A percentile compares a stretch with the other conserved stretches of the same genome.
These are phyloP conservation scores for Tursiops truncatus DNA, from an alignment of 2,113 vertebrate genomes.

Conservation along the genomic window DNA sequence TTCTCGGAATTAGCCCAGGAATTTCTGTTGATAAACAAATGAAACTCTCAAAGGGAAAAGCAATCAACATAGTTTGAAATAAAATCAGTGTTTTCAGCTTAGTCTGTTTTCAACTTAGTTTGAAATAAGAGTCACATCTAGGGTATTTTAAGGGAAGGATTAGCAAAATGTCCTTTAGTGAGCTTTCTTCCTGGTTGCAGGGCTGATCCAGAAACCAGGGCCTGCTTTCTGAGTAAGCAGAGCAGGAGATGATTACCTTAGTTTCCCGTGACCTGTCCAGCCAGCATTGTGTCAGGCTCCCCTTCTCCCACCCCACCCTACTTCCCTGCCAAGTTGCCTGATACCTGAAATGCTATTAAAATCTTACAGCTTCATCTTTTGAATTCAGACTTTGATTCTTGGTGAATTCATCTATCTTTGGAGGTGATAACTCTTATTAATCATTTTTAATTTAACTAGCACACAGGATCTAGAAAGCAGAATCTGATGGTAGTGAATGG, in stretches of 20 bases:
- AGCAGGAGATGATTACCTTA: not conserved
- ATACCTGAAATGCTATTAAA: not conserved
- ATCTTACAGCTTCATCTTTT: conserved; percentile 6
- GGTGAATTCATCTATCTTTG: not conserved
- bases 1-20: conserved; percentile 77
- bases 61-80: conserved; percentile 79
- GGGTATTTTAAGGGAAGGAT: conserved; percentile 61
- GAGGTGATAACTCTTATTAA: conserved; percentile 20
- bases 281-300: not conserved
- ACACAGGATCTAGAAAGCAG: not conserved
- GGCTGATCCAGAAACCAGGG: not conserved
- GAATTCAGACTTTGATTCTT: not conserved
- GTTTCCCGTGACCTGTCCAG: conserved; percentile 32
- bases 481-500: not conserved
- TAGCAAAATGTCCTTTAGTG: conserved; percentile 37
- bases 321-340: conserved; percentile 6
- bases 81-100: conserved; percentile 76
- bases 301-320: too few species aligned
- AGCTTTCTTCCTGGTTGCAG: conserved; percentile 29
- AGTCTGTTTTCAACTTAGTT: conserved; percentile 73
- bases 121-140: conserved; percentile 63
- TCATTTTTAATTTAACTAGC: conserved; percentile 2
- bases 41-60: conserved; percentile 78
- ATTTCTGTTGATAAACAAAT: conserved; percentile 81
- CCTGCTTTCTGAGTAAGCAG: not conserved